Percentiles rank a stretch among this genome's conserved stretches.
These are phyloP conservation scores for Eupithecia subumbrata DNA, from an alignment of 2,888 invertebrate genomes.

Conservation along the genomic window DNA sequence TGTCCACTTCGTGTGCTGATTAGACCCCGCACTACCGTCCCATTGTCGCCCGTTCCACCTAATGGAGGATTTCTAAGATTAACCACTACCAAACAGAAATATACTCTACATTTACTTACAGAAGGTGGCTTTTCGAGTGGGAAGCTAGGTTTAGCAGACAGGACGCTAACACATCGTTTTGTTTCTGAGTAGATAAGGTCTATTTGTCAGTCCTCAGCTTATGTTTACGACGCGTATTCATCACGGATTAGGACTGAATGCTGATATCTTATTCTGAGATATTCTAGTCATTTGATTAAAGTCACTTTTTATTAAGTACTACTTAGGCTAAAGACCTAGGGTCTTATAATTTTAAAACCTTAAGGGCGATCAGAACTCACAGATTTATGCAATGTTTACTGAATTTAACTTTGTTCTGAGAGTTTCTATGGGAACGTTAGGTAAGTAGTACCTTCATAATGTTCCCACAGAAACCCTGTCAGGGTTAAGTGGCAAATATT, in stretches of 20 bases:
- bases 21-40: slow-evolving; percentile 44
- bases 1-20: slow-evolving; percentile 40
- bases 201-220: slow-evolving; percentile 43
- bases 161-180: slow-evolving; percentile 42
- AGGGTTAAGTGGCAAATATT: too few relatives aligned
- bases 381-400: neutral
- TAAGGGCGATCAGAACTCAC: neutral
- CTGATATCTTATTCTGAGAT: slow-evolving; percentile 21
- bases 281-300: neutral
- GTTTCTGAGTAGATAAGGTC: slow-evolving; percentile 44
- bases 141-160: slow-evolving; percentile 32
- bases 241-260: slow-evolving; percentile 33
- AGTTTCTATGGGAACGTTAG: too few relatives aligned
- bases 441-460: too few relatives aligned
- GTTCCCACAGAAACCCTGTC: too few relatives aligned
- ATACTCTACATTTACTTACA: neutral
- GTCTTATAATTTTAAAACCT: neutral
- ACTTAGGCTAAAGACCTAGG: neutral
- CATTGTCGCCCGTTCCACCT: slow-evolving; percentile 42
- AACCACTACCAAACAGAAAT: slow-evolving; percentile 13
- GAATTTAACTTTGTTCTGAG: too few relatives aligned
- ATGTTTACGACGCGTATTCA: slow-evolving; percentile 37
- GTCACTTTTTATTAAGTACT: neutral
- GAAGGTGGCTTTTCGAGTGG: slow-evolving; percentile 23
- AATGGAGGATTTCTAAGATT: slow-evolving; percentile 45